Conservation (phyloP, 2,888 invertebrate species). For the Megamerina dolium region DNA sequence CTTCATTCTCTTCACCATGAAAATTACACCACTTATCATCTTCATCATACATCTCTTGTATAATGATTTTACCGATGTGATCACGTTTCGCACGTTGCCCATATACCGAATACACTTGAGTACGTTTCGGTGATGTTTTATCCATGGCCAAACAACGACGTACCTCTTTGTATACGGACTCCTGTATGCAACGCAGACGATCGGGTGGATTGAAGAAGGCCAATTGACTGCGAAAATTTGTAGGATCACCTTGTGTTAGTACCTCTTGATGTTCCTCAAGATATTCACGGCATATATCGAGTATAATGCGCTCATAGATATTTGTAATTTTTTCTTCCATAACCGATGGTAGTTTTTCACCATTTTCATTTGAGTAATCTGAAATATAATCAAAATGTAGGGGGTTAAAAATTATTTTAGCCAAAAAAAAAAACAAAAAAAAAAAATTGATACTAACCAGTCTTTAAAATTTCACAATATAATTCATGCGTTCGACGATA, state of each 20-base stretch:
- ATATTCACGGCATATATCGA: conserved; percentile 59
- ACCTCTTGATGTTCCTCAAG: conserved; percentile 48
- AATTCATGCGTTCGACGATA: conserved; percentile 38
- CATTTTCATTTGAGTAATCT: conserved; percentile 33
- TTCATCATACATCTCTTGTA: conserved; percentile 64
- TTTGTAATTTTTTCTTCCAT: conserved; percentile 45
- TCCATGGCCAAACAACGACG: conserved; percentile 52
- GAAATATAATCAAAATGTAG: too few relatives aligned
- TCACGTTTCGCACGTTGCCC: conserved; percentile 63
- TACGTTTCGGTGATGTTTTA: conserved; percentile 50
- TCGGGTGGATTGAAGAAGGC: conserved; percentile 49
- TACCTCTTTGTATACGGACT: conserved; percentile 52
- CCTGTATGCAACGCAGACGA: conserved; percentile 51
- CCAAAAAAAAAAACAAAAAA: neutral
- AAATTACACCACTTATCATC: conserved; percentile 70
- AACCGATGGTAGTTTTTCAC: conserved; percentile 32
- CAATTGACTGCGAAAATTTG: conserved; percentile 45
- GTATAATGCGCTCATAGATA: conserved; percentile 56
- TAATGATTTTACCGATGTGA: conserved; percentile 65
- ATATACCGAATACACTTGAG: conserved; percentile 29
- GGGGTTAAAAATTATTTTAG: too few relatives aligned
- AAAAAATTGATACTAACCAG: conserved; percentile 30
- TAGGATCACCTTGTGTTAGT: conserved; percentile 28
- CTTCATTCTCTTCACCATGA: conserved; percentile 62
- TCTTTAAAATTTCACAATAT: conserved; percentile 33